phyloP scores from a whole-genome alignment of 2,113 vertebrate species.

The Phoxinus phoxinus region DNA sequence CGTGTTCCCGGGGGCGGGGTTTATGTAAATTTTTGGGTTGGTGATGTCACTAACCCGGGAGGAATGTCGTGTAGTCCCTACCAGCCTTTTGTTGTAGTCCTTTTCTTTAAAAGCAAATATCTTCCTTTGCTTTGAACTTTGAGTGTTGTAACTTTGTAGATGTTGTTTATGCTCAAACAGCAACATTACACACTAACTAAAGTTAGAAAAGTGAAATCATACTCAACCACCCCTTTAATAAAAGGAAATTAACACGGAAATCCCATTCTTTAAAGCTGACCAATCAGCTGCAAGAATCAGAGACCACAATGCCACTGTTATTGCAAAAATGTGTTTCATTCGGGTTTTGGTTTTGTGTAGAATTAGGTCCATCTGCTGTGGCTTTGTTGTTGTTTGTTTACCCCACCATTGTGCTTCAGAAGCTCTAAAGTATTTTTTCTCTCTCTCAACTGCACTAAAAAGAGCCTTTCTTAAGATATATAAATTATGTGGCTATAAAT shows the following conservation, averaged over 20 bases:
- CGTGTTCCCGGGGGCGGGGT: no score
- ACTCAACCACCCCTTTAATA: no score
- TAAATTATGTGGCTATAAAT: neutral
- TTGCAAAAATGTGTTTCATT: slow-evolving; percentile 23
- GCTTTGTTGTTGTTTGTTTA: slow-evolving; percentile 36
- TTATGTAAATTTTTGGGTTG: no score
- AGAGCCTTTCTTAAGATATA: neutral
- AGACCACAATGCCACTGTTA: slow-evolving; percentile 21
- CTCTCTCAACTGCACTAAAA: neutral
- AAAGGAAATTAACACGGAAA: slow-evolving; percentile 9
- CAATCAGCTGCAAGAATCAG: slow-evolving; percentile 1
- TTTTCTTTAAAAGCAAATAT: no score
- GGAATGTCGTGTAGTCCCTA: no score
- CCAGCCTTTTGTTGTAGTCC: no score
- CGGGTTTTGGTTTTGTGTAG: neutral
- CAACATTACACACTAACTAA: no score
- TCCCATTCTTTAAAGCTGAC: neutral
- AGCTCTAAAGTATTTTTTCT: neutral
- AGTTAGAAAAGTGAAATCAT: no score
- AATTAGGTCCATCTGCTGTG: slow-evolving; percentile 23
- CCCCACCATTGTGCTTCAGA: slow-evolving; percentile 26
- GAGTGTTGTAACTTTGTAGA: no score
- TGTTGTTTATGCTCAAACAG: no score
- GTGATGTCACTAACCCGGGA: no score
- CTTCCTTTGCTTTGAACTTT: no score